Conservation (phyloP, 2,113 vertebrate species). For the Chloropsis hardwickii region DNA sequence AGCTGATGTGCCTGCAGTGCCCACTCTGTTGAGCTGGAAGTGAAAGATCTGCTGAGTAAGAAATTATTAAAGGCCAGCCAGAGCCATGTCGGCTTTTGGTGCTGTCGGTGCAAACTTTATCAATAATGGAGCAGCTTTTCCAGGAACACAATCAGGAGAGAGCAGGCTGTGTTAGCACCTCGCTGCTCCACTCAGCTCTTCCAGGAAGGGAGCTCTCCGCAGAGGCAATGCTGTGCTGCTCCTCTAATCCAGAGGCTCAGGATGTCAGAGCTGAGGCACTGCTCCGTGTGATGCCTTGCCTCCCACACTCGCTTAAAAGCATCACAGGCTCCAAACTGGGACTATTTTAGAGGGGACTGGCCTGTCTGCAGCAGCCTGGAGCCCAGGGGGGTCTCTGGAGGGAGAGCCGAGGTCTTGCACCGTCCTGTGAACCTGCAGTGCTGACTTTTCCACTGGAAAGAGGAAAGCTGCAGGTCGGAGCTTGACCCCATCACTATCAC, state of each 20-base stretch:
- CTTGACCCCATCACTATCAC: background rate
- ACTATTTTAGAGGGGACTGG: background rate
- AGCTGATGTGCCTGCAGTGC: slow-evolving; percentile 17
- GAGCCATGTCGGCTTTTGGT: slow-evolving; percentile 19
- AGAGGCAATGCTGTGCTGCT: background rate
- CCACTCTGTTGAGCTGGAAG: slow-evolving; percentile 21
- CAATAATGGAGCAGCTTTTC: slow-evolving; percentile 73
- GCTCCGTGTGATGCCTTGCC: background rate
- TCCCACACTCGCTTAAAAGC: background rate
- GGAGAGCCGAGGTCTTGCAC: background rate
- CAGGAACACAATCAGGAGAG: slow-evolving; percentile 68
- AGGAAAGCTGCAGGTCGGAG: background rate
- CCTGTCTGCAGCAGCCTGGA: background rate
- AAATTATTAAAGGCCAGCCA: slow-evolving; percentile 46
- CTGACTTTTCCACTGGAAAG: background rate
- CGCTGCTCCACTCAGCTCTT: background rate
- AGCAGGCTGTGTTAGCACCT: slow-evolving; percentile 1
- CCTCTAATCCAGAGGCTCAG: background rate
- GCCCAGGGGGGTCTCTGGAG: background rate
- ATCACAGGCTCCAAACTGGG: background rate
- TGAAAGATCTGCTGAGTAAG: slow-evolving; percentile 31
- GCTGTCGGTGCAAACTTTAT: slow-evolving; percentile 60
- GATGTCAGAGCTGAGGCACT: background rate
- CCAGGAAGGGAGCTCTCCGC: slow-evolving; percentile 49
- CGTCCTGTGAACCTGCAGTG: background rate